Base-by-base conservation (phyloP, 2,797 vertebrate species). In the Eremophila alpestris region DNA sequence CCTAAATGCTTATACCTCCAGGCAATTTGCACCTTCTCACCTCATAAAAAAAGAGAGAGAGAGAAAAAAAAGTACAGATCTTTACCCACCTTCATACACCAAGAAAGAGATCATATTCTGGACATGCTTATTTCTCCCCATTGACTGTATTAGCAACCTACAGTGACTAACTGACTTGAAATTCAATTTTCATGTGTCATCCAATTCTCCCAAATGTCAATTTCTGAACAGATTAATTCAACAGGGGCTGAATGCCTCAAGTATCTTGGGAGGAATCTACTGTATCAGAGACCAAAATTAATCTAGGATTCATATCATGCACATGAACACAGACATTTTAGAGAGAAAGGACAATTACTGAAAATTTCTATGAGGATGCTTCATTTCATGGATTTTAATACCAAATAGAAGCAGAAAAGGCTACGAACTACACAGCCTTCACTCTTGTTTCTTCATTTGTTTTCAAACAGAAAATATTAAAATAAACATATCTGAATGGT, bases 161-260 rank as follows among this genome's bases (percentile, higher is more conserved):
- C 11, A 29, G 80, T 74, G 83, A 95, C 82, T 87, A 87, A 95
- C 41, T 41, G 64, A 80, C 62, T 87, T 85, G 7, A 89, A 89
- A 93, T 89, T 46, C 2, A 29, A 69, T 94, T 93, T 93, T 87
- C 73, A 67, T 7, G 13, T 89, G 76, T 83, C 79, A 94, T 58
- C 89, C 79, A 78, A 16, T 93, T 91, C 69, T 94, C 58, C 11
- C 55, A 89, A 86, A 88, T 45, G 46, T 83, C 85, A 94, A 38
- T 54, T 96, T 88, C 89, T 78, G 63, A 93, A 86, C n/a, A 95
- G 79, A 83, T 64, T 94, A 68, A 64, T 64, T 86, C 69, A 74
- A 68, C 54, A 62, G n/a, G n/a, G 58, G 69, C 27, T 70, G 64
- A 78, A 70, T 58, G 29, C n/a, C 65, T 89, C 41, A 58, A 51